Base-by-base conservation (phyloP, 30 jellyfish, hydroid and myxozoan genomes). In the Turritopsis rubra region DNA sequence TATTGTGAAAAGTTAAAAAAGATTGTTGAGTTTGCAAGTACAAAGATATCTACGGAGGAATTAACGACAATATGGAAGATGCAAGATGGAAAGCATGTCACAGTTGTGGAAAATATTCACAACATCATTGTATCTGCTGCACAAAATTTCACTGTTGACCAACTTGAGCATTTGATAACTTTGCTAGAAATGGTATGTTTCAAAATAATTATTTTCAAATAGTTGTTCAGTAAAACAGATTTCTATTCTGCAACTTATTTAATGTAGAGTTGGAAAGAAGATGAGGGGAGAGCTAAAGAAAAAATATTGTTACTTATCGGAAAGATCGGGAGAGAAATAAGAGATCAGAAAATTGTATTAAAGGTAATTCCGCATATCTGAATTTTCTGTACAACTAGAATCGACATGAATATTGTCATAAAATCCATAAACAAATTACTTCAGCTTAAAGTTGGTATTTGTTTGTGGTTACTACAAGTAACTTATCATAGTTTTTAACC, bases 101-200 rank as follows among this genome's bases (percentile, higher is more conserved):
- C 99, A 18, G 96, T 93, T 54, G 99, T 93, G 29, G 99, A 93
- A 72, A 93, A 93, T 52, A 86, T 93, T 21, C 99, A 93, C 75
- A 85, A 86, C 16, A 93, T 93, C 52, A 93, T 93, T 28, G 90
- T 96, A 30, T 78, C 92, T 83, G 96, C 99, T 71, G 92, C 94
- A 0, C 96, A 88, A 54, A 88, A 91, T 71, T 93, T 93, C 86
- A 85, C 96, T 1, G 71, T 91, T 8, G 89, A 70, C 18, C 99
- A 93, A 81, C 79, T 93, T 73, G 96, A 93, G 24, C 99, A 93
- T 80, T 81, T 93, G 72, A 85, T 93, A 21, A 23, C 84, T 1
- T 53, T 88, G 52, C 70, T 93, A 31, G 91, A 92, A 75, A 77
- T 85, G 90, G 97, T 90, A 8, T 26, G 86, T 21, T n/a, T n/a